Base-by-base conservation (phyloP, 2,113 vertebrate species). In the Neoarius graeffei region DNA sequence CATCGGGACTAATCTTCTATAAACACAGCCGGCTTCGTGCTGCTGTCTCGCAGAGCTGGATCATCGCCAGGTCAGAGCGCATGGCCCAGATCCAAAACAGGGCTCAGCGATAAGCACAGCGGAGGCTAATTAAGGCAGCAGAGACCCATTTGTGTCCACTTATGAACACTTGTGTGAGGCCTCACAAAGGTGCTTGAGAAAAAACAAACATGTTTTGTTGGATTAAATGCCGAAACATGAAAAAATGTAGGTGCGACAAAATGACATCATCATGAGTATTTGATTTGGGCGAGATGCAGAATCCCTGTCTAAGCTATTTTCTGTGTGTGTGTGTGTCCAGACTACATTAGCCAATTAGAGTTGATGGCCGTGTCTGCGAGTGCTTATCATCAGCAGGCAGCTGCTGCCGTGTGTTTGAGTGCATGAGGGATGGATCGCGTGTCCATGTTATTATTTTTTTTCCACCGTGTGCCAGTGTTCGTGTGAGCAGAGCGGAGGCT, bases 311-410 rank as follows among this genome's bases (percentile, higher is more conserved):
- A 62, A 82, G 80, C 80, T 82, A 82, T 82, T 82, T 62, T 62
- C 54, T 59, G 15, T 79, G 50, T 57, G 76, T n/a, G 54, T 81
- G 54, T 60, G 15, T 20, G 79, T 59, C 80, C 85, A 85, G 91
- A 88, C 89, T 86, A 92, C 85, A 89, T 86, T 84, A 81, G 81
- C 89, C 83, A 90, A 90, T 90, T 88, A 91, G 83, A 83, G 87
- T 91, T 85, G 90, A 89, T 86, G 92, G 88, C 93, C 92, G 92
- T 94, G 92, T 88, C 87, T 80, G 54, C 14, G 15, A 57, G 92
- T 93, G 93, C 94, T 95, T 95, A 95, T 95, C 95, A 90, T 90
- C 87, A 89, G 92, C 91, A 92, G 91, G 93, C 95, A 95, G 95
- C 94, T 95, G 93, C 94, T 93, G 94, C 92, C 64, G 48, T 85